Percentiles rank a stretch among this genome's conserved stretches.
Conservation (phyloP, 2,888 invertebrate species). For the Altica lythri region DNA sequence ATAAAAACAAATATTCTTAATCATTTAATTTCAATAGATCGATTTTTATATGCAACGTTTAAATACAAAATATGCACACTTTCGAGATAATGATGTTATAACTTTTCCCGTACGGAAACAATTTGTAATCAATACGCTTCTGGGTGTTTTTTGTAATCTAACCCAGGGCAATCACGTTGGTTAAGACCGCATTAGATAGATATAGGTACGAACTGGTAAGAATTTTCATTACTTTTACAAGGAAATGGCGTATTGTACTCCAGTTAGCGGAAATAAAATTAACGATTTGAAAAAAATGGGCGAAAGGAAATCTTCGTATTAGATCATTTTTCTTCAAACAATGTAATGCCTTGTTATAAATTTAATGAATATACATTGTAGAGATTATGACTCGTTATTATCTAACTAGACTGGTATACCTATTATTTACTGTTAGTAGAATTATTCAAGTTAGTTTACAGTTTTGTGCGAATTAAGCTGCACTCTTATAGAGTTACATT, state of each 20-base stretch:
- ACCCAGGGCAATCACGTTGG: slow-evolving; percentile 3
- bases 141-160: slow-evolving; percentile 3
- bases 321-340: no score
- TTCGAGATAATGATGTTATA: slow-evolving; percentile 1
- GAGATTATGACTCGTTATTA: no score
- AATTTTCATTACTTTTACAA: background rate
- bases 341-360: no score
- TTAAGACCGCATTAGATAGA: background rate
- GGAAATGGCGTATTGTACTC: background rate
- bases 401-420: no score
- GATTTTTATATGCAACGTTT: no score
- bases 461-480: no score
- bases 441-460: no score
- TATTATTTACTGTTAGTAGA: no score
- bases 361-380: no score
- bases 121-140: background rate
- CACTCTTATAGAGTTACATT: no score
- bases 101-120: slow-evolving; percentile 3
- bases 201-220: background rate
- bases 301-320: background rate
- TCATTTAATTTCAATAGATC: no score
- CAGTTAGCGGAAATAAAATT: background rate
- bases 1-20: no score
- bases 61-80: background rate
- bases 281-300: background rate